Base-by-base conservation (phyloP, 2,888 invertebrate genomes). In the Gerosis bhagava region DNA sequence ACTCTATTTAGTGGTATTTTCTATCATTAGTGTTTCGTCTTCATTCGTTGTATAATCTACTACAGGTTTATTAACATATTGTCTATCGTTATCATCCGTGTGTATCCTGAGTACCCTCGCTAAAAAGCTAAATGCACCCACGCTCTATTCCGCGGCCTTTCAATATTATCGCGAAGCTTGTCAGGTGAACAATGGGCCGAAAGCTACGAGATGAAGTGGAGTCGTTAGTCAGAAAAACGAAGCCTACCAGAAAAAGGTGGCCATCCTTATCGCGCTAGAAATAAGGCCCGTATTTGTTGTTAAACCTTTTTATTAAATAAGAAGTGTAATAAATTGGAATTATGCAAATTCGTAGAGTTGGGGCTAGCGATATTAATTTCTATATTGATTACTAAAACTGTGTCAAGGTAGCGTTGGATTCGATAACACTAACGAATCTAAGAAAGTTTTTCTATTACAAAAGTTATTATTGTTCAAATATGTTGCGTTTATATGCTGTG, bases 101-200 rank as follows among this genome's bases (percentile, higher is more conserved):
- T n/a, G n/a, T n/a, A 70, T 75, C 73, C n/a, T n/a, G n/a, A n/a
- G 22, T 13, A 25, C 12, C 7, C 55, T 54, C 60, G 66, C 69
- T 75, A 73, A 66, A 66, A 67, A 74, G 71, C 74, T 72, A 74
- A 68, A 73, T 71, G 71, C 68, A 75, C 68, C 64, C 69, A 63
- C 60, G 62, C 60, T 66, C 71, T 65, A 80, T 80, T 77, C 74
- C 73, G 64, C 59, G 73, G 73, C 70, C 77, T 81, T 82, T 81
- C 77, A 81, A 81, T 81, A 81, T 79, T 82, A 83, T 78, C 80
- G 74, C 69, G 66, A 72, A 75, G 71, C 76, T 71, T 81, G 83
- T 77, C 83, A 81, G 67, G 62, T 70, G 74, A 79, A 83, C 80
- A 83, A 84, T 77, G 63, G 70, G 49, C 60, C 54, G 54, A 71